Evolutionary conservation across 2,888 invertebrate genomes (phyloP).

Genomic region (Osmoderma eremita): DNA sequence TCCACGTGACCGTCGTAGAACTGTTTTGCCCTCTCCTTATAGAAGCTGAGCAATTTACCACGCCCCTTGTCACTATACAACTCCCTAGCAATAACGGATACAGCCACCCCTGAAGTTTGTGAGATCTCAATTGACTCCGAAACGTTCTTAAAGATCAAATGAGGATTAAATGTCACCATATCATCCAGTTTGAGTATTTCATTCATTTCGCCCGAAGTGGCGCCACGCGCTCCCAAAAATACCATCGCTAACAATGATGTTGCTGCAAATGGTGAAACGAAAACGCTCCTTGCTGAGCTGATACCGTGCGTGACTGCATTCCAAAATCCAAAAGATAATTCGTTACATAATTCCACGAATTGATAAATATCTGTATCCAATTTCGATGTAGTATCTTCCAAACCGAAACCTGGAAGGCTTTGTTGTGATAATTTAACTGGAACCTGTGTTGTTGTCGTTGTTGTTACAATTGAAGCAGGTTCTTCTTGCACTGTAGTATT

Average conservation of each 20-base stretch:
- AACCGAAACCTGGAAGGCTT: constrained; percentile 71
- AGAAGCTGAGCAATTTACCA: constrained; percentile 84
- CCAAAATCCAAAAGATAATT: constrained; percentile 87
- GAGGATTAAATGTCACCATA: constrained; percentile 90
- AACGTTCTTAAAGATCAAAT: constrained; percentile 85
- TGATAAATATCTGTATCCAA: constrained; percentile 80
- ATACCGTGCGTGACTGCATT: constrained; percentile 75
- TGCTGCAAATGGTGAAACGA: constrained; percentile 85
- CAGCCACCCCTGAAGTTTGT: constrained; percentile 76
- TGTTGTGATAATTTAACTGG: constrained; percentile 68
- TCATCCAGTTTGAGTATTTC: constrained; percentile 85
- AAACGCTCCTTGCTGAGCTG: constrained; percentile 80
- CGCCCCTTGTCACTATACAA: constrained; percentile 84
- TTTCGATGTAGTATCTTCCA: constrained; percentile 79
- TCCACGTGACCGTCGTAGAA: constrained; percentile 89
- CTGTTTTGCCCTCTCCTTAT: constrained; percentile 87
- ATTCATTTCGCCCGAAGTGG: constrained; percentile 91
- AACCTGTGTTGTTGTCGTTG: constrained; percentile 53
- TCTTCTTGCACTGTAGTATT: constrained; percentile 42
- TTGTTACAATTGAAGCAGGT: constrained; percentile 27
- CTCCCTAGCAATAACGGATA: constrained; percentile 83
- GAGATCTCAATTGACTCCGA: constrained; percentile 81
- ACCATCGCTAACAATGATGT: constrained; percentile 91
- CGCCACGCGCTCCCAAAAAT: constrained; percentile 85
- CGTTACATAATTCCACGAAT: constrained; percentile 84